phyloP scores from a whole-genome alignment of 1,140 invertebrate species.

The Drosophila leontia region DNA sequence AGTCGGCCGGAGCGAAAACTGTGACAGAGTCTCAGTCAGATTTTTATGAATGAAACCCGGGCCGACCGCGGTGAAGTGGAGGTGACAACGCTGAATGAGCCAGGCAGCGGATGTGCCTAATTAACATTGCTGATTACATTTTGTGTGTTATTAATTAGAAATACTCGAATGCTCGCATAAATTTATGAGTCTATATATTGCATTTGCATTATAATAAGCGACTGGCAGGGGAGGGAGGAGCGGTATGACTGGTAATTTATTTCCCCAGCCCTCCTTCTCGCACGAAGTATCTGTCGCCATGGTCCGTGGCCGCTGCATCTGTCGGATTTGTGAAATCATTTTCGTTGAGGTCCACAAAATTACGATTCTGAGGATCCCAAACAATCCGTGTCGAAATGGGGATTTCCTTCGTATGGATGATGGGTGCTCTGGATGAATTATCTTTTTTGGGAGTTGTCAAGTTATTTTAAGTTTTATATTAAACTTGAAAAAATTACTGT shows the following conservation, averaged over 20 bases:
- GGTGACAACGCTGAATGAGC: conserved; percentile 34
- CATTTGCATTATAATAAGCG: conserved; percentile 65
- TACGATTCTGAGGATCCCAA: neutral
- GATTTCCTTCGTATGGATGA: neutral
- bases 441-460: neutral
- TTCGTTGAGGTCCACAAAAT: conserved; percentile 30
- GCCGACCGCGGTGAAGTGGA: conserved; percentile 8
- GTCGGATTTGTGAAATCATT: conserved; percentile 64
- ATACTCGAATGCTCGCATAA: conserved; percentile 45
- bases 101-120: conserved; percentile 75
- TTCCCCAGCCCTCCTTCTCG: conserved; percentile 1
- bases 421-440: neutral
- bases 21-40: conserved; percentile 49
- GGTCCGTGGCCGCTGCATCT: conserved; percentile 45
- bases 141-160: conserved; percentile 80
- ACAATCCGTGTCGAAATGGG: conserved; percentile 5
- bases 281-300: conserved; percentile 13
- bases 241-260: conserved; percentile 32
- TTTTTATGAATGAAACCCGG: conserved; percentile 79
- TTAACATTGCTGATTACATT: conserved; percentile 80
- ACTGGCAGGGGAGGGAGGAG: conserved; percentile 40
- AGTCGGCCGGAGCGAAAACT: conserved; percentile 28
- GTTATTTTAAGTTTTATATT: neutral
- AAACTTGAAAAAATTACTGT: neutral
- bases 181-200: conserved; percentile 29